phyloP scores from a whole-genome alignment of 2,888 invertebrate species.

The Chrysolina oricalcia region DNA sequence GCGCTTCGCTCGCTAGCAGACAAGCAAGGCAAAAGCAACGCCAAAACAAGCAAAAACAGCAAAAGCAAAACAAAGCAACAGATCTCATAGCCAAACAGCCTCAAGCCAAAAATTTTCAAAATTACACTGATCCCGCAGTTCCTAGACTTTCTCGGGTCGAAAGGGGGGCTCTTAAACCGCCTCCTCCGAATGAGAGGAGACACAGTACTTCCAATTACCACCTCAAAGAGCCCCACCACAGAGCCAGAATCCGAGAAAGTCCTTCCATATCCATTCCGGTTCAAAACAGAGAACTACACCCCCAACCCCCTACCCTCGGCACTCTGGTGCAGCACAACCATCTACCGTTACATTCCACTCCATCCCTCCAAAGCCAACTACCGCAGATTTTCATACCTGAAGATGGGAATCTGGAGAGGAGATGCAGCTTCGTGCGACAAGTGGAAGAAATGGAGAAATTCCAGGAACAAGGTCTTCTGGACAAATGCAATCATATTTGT shows the following conservation, averaged over 20 bases:
- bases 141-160: conserved; percentile 74
- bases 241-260: conserved; percentile 67
- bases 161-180: conserved; percentile 68
- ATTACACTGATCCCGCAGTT: conserved; percentile 73
- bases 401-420: conserved; percentile 68
- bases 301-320: conserved; percentile 67
- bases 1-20: conserved; percentile 89
- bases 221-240: conserved; percentile 63
- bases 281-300: conserved; percentile 47
- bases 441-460: conserved; percentile 71
- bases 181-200: conserved; percentile 65
- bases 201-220: conserved; percentile 69
- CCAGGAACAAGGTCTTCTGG: conserved; percentile 66
- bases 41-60: conserved; percentile 72
- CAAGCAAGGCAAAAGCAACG: conserved; percentile 79
- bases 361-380: conserved; percentile 71
- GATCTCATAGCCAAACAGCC: conserved; percentile 64
- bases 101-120: conserved; percentile 75
- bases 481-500: conserved; percentile 70
- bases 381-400: conserved; percentile 75
- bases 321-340: conserved; percentile 64
- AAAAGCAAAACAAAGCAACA: conserved; percentile 73
- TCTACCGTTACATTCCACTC: conserved; percentile 66
- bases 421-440: conserved; percentile 73
- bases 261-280: conserved; percentile 74